Evolutionary conservation across 2,888 invertebrate genomes (phyloP).

Genomic region (Entomobrya multifasciata): DNA sequence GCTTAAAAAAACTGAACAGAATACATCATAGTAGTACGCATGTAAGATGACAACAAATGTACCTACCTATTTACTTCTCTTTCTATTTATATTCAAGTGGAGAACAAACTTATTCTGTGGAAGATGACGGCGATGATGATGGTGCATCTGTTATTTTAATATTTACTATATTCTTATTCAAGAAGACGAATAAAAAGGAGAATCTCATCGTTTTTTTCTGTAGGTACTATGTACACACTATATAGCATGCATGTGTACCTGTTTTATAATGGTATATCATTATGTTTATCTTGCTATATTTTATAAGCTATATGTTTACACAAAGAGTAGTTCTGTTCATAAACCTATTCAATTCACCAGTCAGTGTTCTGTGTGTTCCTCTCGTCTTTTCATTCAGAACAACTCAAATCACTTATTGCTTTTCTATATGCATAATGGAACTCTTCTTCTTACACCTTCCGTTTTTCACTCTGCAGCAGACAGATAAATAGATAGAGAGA

Average conservation of each 20-base stretch:
- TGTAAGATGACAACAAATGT: constrained; percentile 9
- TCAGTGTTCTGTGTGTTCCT: no score
- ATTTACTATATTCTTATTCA: constrained; percentile 24
- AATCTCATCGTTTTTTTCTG: constrained; percentile 35
- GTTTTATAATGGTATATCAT: no score
- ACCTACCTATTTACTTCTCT: background rate
- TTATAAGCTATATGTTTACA: background rate
- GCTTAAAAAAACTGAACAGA: no score
- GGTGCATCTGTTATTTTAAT: constrained; percentile 12
- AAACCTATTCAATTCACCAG: constrained; percentile 53
- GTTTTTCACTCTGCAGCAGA: constrained; percentile 56
- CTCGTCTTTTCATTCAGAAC: constrained; percentile 51
- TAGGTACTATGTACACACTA: no score
- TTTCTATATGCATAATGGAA: constrained; percentile 63
- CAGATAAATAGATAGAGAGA: constrained; percentile 50
- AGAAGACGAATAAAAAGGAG: background rate
- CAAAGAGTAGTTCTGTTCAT: constrained; percentile 21
- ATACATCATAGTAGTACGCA: background rate
- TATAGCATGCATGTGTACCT: no score
- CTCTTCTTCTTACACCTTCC: constrained; percentile 67
- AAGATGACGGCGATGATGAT: constrained; percentile 19
- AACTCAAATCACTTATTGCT: constrained; percentile 60
- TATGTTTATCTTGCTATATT: background rate
- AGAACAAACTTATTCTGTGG: background rate
- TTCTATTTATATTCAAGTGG: background rate